A percentile compares a stretch with the other conserved stretches of the same genome.
These are phyloP conservation scores for Acanthacorydalis orientalis DNA, from an alignment of 2,888 invertebrate genomes.

Conservation along the genomic window DNA sequence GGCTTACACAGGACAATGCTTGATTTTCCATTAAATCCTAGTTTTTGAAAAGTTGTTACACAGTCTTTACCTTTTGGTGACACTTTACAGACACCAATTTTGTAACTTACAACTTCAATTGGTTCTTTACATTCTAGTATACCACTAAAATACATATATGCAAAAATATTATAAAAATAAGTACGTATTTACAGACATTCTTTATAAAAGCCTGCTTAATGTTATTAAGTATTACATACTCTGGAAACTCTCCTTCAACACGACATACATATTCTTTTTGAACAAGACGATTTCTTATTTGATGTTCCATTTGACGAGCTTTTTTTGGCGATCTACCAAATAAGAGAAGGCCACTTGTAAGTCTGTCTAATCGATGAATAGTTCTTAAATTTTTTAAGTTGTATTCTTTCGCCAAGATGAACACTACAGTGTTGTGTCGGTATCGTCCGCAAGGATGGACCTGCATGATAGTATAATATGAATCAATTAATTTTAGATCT, in stretches of 20 bases:
- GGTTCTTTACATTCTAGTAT: slow-evolving; percentile 76
- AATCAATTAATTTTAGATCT: too few relatives aligned
- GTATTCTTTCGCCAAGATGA: slow-evolving; percentile 91
- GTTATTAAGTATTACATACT: slow-evolving; percentile 37
- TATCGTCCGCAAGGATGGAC: slow-evolving; percentile 98
- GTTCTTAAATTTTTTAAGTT: slow-evolving; percentile 85
- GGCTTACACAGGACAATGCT: slow-evolving; percentile 92
- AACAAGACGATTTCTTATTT: slow-evolving; percentile 81
- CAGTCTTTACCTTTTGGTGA: slow-evolving; percentile 86
- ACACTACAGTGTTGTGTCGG: slow-evolving; percentile 91
- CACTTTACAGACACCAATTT: slow-evolving; percentile 92
- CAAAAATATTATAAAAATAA: slow-evolving; percentile 3
- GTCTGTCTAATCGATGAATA: slow-evolving; percentile 87
- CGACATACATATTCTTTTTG: slow-evolving; percentile 91
- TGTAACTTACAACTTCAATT: slow-evolving; percentile 85
- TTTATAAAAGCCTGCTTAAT: not conserved
- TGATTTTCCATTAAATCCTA: slow-evolving; percentile 75
- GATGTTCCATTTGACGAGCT: slow-evolving; percentile 88
- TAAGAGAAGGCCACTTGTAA: slow-evolving; percentile 82
- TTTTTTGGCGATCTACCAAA: slow-evolving; percentile 88
- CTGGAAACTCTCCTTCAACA: slow-evolving; percentile 86
- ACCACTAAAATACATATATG: slow-evolving; percentile 34
- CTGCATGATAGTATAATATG: slow-evolving; percentile 30
- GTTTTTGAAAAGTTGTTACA: slow-evolving; percentile 74
- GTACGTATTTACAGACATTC: not conserved